A percentile compares a stretch with the other conserved stretches of the same genome.
Conservation (phyloP, 2,888 invertebrate genomes). For the Clivina fossor region DNA sequence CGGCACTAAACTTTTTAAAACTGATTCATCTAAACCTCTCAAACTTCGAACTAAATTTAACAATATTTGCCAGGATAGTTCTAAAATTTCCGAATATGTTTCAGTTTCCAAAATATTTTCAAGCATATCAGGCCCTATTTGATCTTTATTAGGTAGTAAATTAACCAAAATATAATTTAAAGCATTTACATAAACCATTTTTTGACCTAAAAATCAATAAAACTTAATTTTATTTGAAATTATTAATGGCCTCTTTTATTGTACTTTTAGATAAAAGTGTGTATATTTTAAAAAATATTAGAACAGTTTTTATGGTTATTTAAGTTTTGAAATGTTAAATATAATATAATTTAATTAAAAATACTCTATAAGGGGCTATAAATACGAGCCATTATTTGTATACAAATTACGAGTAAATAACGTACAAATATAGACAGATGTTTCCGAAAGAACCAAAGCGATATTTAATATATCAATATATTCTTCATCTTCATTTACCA, state of each 20-base stretch:
- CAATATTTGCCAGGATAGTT: conserved; percentile 38
- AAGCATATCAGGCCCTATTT: background rate
- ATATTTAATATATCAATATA: conserved; percentile 48
- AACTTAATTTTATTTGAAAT: background rate
- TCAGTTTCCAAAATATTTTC: conserved; percentile 2
- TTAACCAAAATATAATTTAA: conserved; percentile 48
- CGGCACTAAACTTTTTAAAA: conserved; percentile 20
- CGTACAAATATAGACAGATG: conserved; percentile 48
- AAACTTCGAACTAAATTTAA: conserved; percentile 21
- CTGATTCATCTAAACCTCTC: conserved; percentile 10
- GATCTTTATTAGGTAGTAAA: conserved; percentile 44
- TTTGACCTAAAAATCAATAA: conserved; percentile 44
- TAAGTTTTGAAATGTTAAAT: too few species aligned
- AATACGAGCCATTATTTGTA: too few species aligned
- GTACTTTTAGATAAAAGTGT: background rate
- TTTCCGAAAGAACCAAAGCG: conserved; percentile 43
- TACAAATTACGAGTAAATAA: conserved; percentile 27
- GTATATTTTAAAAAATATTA: conserved; percentile 13
- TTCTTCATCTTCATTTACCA: conserved; percentile 44
- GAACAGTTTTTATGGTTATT: background rate
- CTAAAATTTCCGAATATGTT: conserved; percentile 36
- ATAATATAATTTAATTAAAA: too few species aligned
- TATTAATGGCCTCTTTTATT: conserved; percentile 16
- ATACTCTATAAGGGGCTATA: too few species aligned
- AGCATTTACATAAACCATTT: conserved; percentile 47